Evolutionary conservation across 1,140 invertebrate genomes (phyloP).

Genomic region (Cotesia chilonis): DNA sequence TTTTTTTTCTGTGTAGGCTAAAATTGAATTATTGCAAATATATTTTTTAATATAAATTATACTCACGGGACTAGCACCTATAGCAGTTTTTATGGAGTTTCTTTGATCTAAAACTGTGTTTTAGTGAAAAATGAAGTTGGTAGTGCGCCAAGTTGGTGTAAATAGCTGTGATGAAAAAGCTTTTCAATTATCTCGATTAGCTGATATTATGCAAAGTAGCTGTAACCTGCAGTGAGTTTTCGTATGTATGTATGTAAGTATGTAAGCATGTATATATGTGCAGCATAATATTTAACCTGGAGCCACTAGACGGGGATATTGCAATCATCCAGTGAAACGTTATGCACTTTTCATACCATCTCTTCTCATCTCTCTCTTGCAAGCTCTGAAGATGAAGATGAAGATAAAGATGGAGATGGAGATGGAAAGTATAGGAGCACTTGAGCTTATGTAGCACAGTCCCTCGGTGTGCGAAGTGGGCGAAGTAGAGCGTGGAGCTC

Average conservation of each 20-base stretch:
- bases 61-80: too few species aligned
- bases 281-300: not conserved
- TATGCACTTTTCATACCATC: slow-evolving; percentile 12
- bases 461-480: not conserved
- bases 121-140: not conserved
- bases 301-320: not conserved
- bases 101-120: slow-evolving; percentile 14
- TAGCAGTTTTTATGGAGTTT: not conserved
- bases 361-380: not conserved
- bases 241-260: too few species aligned
- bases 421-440: too few species aligned
- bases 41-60: too few species aligned
- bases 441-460: too few species aligned
- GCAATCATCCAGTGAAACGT: slow-evolving; percentile 29
- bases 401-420: too few species aligned
- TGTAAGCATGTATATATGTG: not conserved
- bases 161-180: not conserved
- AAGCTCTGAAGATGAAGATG: too few species aligned
- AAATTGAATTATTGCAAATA: too few species aligned
- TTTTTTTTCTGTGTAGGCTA: too few species aligned
- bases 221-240: not conserved
- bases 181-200: slow-evolving; percentile 35
- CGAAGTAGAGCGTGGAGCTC: slow-evolving; percentile 1
- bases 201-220: slow-evolving; percentile 16
- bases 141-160: not conserved